These are phyloP conservation scores for Doryteuthis pealeii DNA, from an alignment of 1,140 invertebrate species.

Conservation along the genomic window DNA sequence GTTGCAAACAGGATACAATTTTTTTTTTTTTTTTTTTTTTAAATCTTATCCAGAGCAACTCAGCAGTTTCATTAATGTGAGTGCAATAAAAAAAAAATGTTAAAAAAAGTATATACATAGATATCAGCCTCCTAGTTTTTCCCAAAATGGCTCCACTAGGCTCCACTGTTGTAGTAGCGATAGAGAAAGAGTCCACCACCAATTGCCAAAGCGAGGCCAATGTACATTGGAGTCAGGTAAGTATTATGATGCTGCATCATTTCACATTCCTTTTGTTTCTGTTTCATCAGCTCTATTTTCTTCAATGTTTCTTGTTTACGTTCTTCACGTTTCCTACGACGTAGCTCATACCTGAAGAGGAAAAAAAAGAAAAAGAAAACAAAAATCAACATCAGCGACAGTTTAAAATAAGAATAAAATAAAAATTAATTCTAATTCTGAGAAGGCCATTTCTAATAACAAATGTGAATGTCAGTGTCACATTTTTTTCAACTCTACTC, in stretches of 20 bases:
- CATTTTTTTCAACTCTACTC: too few relatives aligned
- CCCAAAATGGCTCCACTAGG: background rate
- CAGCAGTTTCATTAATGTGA: too few relatives aligned
- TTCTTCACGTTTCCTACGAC: conserved; percentile 53
- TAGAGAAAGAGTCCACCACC: conserved; percentile 38
- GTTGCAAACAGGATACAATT: too few relatives aligned
- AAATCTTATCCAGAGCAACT: too few relatives aligned
- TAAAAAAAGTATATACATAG: too few relatives aligned
- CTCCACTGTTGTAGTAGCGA: conserved; percentile 24
- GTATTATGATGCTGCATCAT: conserved; percentile 29
- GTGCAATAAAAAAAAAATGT: too few relatives aligned
- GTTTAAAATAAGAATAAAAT: too few relatives aligned
- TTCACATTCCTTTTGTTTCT: conserved; percentile 54
- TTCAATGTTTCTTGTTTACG: conserved; percentile 50
- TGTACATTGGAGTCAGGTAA: conserved; percentile 34
- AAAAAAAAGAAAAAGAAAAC: background rate
- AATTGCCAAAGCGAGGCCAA: conserved; percentile 30
- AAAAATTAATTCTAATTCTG: too few relatives aligned
- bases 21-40: too few relatives aligned
- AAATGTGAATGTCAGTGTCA: too few relatives aligned
- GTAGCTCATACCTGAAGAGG: conserved; percentile 32
- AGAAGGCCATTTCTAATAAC: background rate
- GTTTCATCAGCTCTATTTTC: conserved; percentile 54
- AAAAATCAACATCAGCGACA: too few relatives aligned
- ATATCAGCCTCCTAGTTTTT: too few relatives aligned